These are phyloP conservation scores for Cladorhizidae sp. DNA, from an alignment of 37 sponge, comb jelly and placozoan species.

Conservation along the genomic window DNA sequence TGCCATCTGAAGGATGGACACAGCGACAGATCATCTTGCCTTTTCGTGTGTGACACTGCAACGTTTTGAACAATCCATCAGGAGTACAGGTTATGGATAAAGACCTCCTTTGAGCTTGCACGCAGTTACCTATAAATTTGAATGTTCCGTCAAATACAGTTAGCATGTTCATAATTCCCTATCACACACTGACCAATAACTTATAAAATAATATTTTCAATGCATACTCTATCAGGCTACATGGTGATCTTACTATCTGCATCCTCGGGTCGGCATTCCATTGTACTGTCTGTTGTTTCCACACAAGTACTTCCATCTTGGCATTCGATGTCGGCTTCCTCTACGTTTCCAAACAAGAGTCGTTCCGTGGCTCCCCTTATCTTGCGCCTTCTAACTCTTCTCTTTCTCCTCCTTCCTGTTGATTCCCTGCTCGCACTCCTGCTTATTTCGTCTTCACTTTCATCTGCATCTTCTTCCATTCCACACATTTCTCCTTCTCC, in stretches of 20 bases:
- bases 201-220: too few relatives aligned
- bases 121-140: constrained; percentile 10
- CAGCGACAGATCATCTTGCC: not conserved
- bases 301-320: constrained; percentile 15
- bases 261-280: constrained; percentile 21
- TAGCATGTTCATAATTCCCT: not conserved
- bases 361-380: constrained; percentile 19
- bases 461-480: constrained; percentile 1
- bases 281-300: not conserved
- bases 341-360: not conserved
- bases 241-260: not conserved
- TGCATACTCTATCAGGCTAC: too few relatives aligned
- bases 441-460: not conserved
- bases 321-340: constrained; percentile 5
- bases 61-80: constrained; percentile 7
- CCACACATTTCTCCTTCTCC: not conserved
- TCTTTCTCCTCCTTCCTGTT: not conserved
- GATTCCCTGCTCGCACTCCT: not conserved
- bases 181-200: too few relatives aligned
- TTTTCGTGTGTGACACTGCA: constrained; percentile 10
- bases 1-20: constrained; percentile 16
- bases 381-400: not conserved
- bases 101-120: not conserved
- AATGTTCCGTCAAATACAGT: not conserved
- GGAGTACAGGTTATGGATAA: not conserved